These are phyloP conservation scores for Portevinia maculata DNA, from an alignment of 2,888 invertebrate genomes.

Conservation along the genomic window DNA sequence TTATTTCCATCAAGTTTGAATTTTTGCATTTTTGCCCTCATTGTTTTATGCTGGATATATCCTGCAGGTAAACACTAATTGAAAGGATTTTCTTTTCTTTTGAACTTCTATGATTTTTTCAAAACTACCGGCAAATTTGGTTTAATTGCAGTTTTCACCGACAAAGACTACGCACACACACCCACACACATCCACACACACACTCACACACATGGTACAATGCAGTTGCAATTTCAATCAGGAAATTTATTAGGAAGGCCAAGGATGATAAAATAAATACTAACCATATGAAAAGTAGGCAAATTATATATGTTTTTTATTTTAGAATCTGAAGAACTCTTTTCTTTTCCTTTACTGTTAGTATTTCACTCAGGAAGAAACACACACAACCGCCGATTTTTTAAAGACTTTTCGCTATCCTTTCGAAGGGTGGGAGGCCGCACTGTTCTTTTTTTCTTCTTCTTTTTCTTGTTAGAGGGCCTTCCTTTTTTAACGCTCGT, in stretches of 20 bases:
- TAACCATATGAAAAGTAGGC: conserved; percentile 54
- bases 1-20: conserved; percentile 23
- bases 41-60: conserved; percentile 3
- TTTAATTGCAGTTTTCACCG: conserved; percentile 66
- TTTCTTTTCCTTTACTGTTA: conserved; percentile 13
- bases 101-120: conserved; percentile 11
- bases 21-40: conserved; percentile 44
- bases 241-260: conserved; percentile 37
- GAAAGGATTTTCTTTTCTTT: conserved; percentile 36
- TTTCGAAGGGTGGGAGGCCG: conserved; percentile 12
- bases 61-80: conserved; percentile 53
- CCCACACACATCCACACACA: conserved; percentile 16
- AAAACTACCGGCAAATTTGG: conserved; percentile 56
- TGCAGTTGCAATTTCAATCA: conserved; percentile 41
- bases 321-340: conserved; percentile 15
- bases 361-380: conserved; percentile 44
- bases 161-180: conserved; percentile 22
- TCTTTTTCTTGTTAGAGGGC: conserved; percentile 42
- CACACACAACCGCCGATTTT: conserved; percentile 30
- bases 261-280: conserved; percentile 27
- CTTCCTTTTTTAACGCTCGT: conserved; percentile 45
- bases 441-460: conserved; percentile 28
- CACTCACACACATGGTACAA: background rate
- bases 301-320: conserved; percentile 25
- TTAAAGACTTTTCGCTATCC: conserved; percentile 18